Base-by-base conservation (phyloP, 2,888 invertebrate species). In the Drosophila antonietae region DNA sequence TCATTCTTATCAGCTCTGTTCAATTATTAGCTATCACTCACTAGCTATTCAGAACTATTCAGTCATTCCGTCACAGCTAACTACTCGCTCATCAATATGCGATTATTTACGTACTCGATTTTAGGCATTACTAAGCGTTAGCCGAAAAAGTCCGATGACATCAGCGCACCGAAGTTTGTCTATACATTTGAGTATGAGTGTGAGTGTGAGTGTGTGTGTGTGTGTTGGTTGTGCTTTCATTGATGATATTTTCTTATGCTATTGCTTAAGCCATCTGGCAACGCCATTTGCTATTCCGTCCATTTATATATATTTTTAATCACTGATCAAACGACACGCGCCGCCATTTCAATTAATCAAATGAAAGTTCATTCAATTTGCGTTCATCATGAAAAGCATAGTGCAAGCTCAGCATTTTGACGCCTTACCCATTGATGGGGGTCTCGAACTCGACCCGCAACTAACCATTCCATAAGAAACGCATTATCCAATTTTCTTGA, bases 81-180 rank as follows among this genome's bases (percentile, higher is more conserved):
- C 43, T 31, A 39, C 43, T 49, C 39, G 49, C 31, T 55, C 55
- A 44, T 55, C 35, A 41, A 44, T 44, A 33, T 31, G 53, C 55
- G 31, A 41, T 55, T 39, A 55, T 31, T 55, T 55, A 18, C 31
- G 41, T 53, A 35, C n/a, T 63, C 35, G 35, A 12, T 35, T 20
- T n/a, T 37, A 15, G 31, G 46, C 28, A 39, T 57, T 58, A 41
- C 15, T 47, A 52, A 28, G 33, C 37, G 37, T 39, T 18, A 14
- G 20, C 43, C n/a, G 31, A 62, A 62, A 62, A 73, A 43, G 53
- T 41, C n/a, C 43, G 65, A 74, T 76, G 79, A 77, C 76, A 77
- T 79, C 76, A 77, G 60, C 65, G 49, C 31, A 15, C 1, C 57
- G 35, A 46, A 75, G 57, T 63, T 69, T 33, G 52, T 47, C 39